Evolutionary conservation across 1,140 invertebrate genomes (phyloP).

Genomic region (Hyposmocoma kahamanoa): DNA sequence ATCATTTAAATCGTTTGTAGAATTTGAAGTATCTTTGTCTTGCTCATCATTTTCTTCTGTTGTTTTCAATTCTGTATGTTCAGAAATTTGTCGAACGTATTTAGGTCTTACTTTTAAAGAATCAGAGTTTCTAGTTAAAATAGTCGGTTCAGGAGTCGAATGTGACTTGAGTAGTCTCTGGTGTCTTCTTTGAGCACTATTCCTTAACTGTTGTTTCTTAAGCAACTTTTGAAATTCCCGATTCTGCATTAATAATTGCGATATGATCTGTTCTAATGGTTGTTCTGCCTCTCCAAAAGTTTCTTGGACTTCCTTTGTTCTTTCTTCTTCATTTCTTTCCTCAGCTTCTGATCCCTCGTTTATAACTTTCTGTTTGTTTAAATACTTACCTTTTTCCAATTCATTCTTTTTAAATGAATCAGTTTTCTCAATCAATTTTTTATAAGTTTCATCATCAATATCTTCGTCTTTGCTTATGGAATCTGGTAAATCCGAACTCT

Average conservation of each 20-base stretch:
- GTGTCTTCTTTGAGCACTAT: conserved; percentile 72
- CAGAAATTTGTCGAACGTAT: conserved; percentile 68
- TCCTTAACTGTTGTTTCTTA: conserved; percentile 79
- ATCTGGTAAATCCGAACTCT: conserved; percentile 25
- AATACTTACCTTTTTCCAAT: conserved; percentile 67
- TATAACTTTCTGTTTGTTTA: conserved; percentile 65
- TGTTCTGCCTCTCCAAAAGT: conserved; percentile 64
- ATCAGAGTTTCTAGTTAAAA: conserved; percentile 54
- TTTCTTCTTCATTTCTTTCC: conserved; percentile 32
- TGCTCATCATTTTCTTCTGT: conserved; percentile 24
- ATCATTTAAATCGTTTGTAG: conserved; percentile 18
- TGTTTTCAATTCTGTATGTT: conserved; percentile 42
- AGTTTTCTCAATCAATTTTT: conserved; percentile 69
- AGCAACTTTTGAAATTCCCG: conserved; percentile 87
- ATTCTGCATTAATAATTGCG: conserved; percentile 88
- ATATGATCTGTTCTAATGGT: conserved; percentile 86
- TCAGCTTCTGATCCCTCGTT: conserved; percentile 54
- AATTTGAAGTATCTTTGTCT: conserved; percentile 1
- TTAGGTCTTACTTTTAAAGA: conserved; percentile 53
- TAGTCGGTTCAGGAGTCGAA: conserved; percentile 65
- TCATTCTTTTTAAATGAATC: conserved; percentile 74
- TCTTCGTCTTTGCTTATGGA: conserved; percentile 61
- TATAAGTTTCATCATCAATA: conserved; percentile 66
- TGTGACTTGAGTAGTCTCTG: conserved; percentile 72
- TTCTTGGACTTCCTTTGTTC: conserved; percentile 44